Evolutionary conservation across 2,888 invertebrate species (phyloP).

Genomic region (Papilio elwesi): DNA sequence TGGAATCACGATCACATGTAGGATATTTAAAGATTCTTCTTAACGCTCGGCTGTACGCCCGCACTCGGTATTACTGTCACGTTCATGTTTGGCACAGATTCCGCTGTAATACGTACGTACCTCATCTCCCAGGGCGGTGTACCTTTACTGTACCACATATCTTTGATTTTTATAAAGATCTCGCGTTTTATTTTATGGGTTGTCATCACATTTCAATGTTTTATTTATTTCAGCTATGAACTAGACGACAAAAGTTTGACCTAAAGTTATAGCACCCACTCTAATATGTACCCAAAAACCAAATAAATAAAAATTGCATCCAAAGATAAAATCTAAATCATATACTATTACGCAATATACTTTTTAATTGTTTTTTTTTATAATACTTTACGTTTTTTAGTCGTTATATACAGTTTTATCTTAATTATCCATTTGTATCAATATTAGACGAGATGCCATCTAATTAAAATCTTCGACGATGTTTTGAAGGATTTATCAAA

Average conservation of each 20-base stretch:
- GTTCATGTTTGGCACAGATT: constrained; percentile 31
- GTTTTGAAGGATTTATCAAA: constrained; percentile 29
- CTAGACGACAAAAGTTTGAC: too few species aligned
- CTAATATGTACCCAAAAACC: too few species aligned
- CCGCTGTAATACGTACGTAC: constrained; percentile 11
- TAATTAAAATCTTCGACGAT: constrained; percentile 14
- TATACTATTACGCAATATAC: too few species aligned
- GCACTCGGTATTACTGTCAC: constrained; percentile 32
- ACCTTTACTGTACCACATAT: too few species aligned
- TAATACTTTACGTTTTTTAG: not conserved
- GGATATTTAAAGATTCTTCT: constrained; percentile 26
- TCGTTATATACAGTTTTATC: not conserved
- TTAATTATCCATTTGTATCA: constrained; percentile 1
- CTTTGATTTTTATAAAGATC: too few species aligned
- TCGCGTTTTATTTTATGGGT: too few species aligned
- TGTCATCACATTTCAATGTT: too few species aligned
- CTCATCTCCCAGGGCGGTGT: not conserved
- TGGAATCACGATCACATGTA: constrained; percentile 20
- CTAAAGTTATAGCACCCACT: too few species aligned
- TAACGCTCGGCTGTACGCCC: constrained; percentile 23
- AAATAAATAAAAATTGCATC: too few species aligned
- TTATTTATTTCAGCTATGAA: too few species aligned
- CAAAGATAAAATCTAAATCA: too few species aligned
- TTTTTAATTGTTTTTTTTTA: too few species aligned
- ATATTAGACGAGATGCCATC: constrained; percentile 8